Evolutionary conservation across 2,113 vertebrate species (phyloP).

Genomic region (Saccopteryx leptura): DNA sequence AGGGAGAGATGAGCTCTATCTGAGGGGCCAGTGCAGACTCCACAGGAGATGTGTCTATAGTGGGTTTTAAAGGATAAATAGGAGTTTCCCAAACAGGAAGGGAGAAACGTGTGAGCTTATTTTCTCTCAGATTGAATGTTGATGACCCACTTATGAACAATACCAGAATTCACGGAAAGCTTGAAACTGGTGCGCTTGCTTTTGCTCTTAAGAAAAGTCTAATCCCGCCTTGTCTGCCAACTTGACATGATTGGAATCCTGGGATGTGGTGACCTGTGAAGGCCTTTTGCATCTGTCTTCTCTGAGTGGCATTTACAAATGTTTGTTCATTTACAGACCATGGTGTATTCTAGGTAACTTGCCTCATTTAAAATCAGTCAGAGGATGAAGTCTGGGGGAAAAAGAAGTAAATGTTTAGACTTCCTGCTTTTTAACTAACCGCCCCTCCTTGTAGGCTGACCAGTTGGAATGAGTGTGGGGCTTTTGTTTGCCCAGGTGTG

Average conservation of each 20-base stretch:
- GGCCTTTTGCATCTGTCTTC: background rate
- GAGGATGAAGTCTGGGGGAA: background rate
- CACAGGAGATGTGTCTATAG: background rate
- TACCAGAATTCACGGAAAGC: background rate
- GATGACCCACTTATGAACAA: background rate
- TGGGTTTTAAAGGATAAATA: constrained; percentile 34
- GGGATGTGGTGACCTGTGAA: background rate
- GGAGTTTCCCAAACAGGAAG: constrained; percentile 5
- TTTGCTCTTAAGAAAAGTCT: constrained; percentile 52
- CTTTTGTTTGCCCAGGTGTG: background rate
- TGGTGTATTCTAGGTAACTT: background rate
- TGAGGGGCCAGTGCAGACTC: background rate
- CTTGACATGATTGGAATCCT: background rate
- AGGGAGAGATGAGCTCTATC: background rate
- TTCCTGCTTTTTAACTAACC: background rate
- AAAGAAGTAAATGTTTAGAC: background rate
- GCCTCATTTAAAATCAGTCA: constrained; percentile 46
- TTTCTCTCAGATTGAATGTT: constrained; percentile 32
- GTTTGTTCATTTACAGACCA: background rate
- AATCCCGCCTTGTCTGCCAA: background rate
- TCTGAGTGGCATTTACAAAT: background rate
- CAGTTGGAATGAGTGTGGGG: background rate
- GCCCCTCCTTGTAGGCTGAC: background rate
- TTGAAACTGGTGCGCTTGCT: background rate
- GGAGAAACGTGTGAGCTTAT: background rate